Evolutionary conservation across 2,888 invertebrate species (phyloP).

Genomic region (Cremastinae sp.): DNA sequence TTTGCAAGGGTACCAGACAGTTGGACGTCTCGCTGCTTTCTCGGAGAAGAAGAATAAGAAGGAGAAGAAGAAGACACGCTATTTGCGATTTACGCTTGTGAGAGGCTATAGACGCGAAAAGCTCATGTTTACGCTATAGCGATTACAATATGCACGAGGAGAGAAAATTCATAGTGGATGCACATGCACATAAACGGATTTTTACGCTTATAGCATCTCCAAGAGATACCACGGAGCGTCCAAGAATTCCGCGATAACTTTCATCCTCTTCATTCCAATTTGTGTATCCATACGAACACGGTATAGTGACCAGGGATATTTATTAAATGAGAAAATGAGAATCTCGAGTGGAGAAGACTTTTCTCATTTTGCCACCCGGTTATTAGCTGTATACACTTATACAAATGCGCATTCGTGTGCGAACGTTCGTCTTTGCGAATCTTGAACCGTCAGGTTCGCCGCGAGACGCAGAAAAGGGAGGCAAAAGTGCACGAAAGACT

Average conservation of each 20-base stretch:
- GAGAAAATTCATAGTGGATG: constrained; percentile 29
- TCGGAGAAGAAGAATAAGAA: constrained; percentile 13
- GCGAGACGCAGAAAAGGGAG: constrained; percentile 31
- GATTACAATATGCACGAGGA: constrained; percentile 11
- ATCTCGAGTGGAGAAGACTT: constrained; percentile 21
- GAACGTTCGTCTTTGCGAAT: not conserved
- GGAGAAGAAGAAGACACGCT: constrained; percentile 40
- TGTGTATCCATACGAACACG: not conserved
- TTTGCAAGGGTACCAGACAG: constrained; percentile 77
- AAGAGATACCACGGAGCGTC: constrained; percentile 27
- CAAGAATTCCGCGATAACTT: constrained; percentile 6
- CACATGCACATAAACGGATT: constrained; percentile 49
- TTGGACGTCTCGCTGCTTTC: constrained; percentile 73
- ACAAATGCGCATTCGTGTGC: not conserved
- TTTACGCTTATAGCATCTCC: constrained; percentile 64
- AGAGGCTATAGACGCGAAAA: constrained; percentile 17
- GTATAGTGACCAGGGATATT: constrained; percentile 32
- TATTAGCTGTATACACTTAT: constrained; percentile 3
- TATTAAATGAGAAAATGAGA: constrained; percentile 35
- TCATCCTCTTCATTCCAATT: not conserved
- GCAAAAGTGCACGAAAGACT: constrained; percentile 37
- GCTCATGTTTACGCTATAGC: constrained; percentile 24
- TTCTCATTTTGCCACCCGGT: constrained; percentile 27
- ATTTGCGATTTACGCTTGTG: constrained; percentile 52
- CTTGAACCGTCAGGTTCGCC: constrained; percentile 5